A percentile compares a stretch with the other conserved stretches of the same genome.
Evolutionary conservation across 1,140 invertebrate species (phyloP).

Genomic region (Cydia strobilella): DNA sequence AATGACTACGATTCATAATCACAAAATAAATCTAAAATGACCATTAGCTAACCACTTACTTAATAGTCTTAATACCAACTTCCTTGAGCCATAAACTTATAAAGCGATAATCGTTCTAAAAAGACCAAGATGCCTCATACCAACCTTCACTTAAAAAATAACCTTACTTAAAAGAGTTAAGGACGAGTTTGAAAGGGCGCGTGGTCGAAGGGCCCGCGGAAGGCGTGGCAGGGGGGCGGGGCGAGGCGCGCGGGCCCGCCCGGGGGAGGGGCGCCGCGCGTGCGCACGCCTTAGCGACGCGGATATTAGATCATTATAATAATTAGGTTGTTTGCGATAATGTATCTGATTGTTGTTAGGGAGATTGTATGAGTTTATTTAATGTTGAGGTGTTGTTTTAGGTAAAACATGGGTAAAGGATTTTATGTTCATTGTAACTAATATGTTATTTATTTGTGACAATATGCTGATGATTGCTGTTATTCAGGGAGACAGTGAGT

Average conservation of each 20-base stretch:
- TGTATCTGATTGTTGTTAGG: not conserved
- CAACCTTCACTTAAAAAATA: not conserved
- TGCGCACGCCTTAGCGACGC: constrained; percentile 45
- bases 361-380: not conserved
- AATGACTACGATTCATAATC: not conserved
- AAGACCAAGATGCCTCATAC: not conserved
- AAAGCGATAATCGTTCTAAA: not conserved
- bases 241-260: constrained; percentile 45
- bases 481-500: no score
- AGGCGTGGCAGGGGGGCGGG: constrained; percentile 50
- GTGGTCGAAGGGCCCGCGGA: constrained; percentile 48
- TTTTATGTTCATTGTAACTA: no score
- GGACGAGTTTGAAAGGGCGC: constrained; percentile 42
- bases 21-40: not conserved
- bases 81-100: not conserved
- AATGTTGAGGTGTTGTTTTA: no score
- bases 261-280: constrained; percentile 53
- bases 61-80: no score
- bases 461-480: no score
- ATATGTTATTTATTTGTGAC: no score
- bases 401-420: no score
- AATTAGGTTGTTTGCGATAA: constrained; percentile 7
- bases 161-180: not conserved
- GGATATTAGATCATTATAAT: constrained; percentile 9
- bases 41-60: not conserved